Conservation (phyloP, 1,140 invertebrate genomes). For the Asbolus verrucosus region DNA sequence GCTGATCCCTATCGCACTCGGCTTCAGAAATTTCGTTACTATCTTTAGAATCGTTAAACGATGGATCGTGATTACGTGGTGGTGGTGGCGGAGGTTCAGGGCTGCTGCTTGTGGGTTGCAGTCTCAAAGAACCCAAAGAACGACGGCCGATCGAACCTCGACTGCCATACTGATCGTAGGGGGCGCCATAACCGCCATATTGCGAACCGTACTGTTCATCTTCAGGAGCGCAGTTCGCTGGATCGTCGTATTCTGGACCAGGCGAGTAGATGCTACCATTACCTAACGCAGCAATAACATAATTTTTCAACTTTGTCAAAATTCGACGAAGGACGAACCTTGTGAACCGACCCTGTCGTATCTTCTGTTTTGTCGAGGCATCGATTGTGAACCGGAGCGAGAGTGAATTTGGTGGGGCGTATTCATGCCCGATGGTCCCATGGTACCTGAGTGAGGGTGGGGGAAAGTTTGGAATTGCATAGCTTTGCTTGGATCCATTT, state of each 20-base stretch:
- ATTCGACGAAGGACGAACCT: slow-evolving; percentile 58
- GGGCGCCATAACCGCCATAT: slow-evolving; percentile 83
- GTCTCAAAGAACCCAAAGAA: slow-evolving; percentile 74
- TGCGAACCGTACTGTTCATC: slow-evolving; percentile 89
- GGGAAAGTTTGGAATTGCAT: slow-evolving; percentile 91
- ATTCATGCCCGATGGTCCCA: slow-evolving; percentile 77
- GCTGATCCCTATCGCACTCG: slow-evolving; percentile 87
- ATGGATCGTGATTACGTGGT: slow-evolving; percentile 79
- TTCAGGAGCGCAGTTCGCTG: slow-evolving; percentile 90
- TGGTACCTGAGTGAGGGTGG: slow-evolving; percentile 84
- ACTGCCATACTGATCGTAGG: slow-evolving; percentile 88
- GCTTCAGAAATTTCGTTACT: slow-evolving; percentile 94
- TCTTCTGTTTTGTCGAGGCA: slow-evolving; percentile 71
- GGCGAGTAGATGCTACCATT: slow-evolving; percentile 79
- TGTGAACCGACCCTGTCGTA: slow-evolving; percentile 64
- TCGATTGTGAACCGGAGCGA: slow-evolving; percentile 86
- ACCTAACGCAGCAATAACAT: slow-evolving; percentile 64
- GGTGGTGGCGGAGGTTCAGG: slow-evolving; percentile 88
- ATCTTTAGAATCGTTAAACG: slow-evolving; percentile 90
- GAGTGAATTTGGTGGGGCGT: slow-evolving; percentile 78
- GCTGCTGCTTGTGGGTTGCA: slow-evolving; percentile 71
- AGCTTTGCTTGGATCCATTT: slow-evolving; percentile 92
- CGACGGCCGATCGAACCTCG: slow-evolving; percentile 77
- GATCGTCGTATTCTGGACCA: slow-evolving; percentile 88
- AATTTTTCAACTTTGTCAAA: neutral